Conservation (phyloP, 2,797 vertebrate genomes). For the Pristis pectinata region DNA sequence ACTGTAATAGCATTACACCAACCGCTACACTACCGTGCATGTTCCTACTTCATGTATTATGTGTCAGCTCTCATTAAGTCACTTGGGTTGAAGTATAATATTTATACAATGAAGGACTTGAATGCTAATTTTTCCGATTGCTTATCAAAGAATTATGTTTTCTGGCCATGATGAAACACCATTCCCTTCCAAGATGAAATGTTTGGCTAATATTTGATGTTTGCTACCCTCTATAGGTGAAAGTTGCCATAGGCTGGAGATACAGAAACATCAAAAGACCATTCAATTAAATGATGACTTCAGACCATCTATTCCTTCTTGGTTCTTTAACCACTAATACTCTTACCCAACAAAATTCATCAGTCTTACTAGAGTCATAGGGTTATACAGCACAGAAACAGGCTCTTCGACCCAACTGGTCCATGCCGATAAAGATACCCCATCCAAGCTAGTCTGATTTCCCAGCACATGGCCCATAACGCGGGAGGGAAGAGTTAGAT, state of each 20-base stretch:
- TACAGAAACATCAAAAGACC: not conserved
- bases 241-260: not conserved
- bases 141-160: not conserved
- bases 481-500: too few relatives aligned
- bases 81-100: not conserved
- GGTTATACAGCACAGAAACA: too few relatives aligned
- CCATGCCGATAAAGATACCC: too few relatives aligned
- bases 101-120: not conserved
- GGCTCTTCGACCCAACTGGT: too few relatives aligned
- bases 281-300: not conserved
- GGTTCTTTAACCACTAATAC: not conserved
- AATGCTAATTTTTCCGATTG: slow-evolving; percentile 14
- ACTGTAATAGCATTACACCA: too few relatives aligned
- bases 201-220: not conserved
- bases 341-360: not conserved
- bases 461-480: too few relatives aligned
- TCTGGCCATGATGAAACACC: too few relatives aligned
- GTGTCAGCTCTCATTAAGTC: not conserved
- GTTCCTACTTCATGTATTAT: not conserved
- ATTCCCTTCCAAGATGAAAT: not conserved
- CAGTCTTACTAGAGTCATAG: not conserved
- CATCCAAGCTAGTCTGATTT: too few relatives aligned
- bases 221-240: not conserved
- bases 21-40: too few relatives aligned
- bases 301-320: not conserved